These are phyloP conservation scores for Hipposideros armiger DNA, from an alignment of 2,113 vertebrate genomes.

Conservation along the genomic window DNA sequence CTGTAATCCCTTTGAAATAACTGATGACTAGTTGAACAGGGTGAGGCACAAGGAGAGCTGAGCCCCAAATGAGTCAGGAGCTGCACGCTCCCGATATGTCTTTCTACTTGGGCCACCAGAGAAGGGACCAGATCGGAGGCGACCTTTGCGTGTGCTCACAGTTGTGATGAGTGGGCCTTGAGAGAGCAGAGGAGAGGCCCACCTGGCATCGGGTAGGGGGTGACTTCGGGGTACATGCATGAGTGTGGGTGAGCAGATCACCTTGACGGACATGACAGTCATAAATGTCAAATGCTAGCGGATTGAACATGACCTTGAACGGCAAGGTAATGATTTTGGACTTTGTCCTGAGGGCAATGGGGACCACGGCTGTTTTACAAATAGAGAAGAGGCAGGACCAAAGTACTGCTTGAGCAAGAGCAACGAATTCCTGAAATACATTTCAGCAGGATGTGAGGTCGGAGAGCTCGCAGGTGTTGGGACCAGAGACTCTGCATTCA, in stretches of 20 bases:
- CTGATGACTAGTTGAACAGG: neutral
- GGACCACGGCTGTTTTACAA: neutral
- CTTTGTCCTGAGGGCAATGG: neutral
- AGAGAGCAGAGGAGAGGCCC: neutral
- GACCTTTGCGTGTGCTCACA: neutral
- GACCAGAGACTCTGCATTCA: neutral
- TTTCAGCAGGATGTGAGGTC: too few species aligned
- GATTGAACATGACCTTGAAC: neutral
- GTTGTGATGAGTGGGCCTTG: neutral
- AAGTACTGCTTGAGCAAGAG: neutral
- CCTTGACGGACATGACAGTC: neutral
- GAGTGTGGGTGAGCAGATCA: neutral
- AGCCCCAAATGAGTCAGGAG: neutral
- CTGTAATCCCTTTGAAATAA: neutral
- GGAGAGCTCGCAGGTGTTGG: neutral
- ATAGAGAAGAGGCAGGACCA: neutral
- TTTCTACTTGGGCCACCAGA: neutral
- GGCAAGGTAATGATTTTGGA: neutral
- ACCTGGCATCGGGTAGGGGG: neutral
- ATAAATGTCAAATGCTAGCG: neutral
- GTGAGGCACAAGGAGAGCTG: neutral
- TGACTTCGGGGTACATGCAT: rapidly evolving
- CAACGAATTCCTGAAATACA: neutral
- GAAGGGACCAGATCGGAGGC: neutral
- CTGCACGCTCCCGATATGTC: neutral